Evolutionary conservation across 2,113 vertebrate genomes (phyloP).

Genomic region (Micromys minutus): DNA sequence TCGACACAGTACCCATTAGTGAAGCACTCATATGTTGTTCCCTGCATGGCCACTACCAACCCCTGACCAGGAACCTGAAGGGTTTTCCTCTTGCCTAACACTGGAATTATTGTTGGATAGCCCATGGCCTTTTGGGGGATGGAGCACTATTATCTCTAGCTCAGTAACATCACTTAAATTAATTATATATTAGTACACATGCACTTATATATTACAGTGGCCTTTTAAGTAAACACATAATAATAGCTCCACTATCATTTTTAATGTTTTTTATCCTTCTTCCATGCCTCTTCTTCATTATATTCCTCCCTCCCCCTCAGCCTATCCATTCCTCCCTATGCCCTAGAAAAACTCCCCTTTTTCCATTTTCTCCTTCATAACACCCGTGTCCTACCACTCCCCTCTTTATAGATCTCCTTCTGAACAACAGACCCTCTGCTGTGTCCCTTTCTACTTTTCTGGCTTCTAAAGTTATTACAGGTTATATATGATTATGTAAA

Average conservation of each 20-base stretch:
- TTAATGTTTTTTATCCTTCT: neutral
- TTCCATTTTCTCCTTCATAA: neutral
- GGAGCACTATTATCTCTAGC: neutral
- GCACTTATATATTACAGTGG: neutral
- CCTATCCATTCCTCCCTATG: neutral
- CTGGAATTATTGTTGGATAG: neutral
- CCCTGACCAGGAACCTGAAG: neutral
- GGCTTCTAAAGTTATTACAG: neutral
- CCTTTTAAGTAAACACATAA: neutral
- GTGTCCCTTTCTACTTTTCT: neutral
- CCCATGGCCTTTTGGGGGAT: too few species aligned
- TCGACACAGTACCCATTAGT: too few species aligned
- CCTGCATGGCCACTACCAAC: too few species aligned
- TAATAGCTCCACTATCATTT: neutral
- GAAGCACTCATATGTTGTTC: too few species aligned
- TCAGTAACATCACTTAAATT: neutral
- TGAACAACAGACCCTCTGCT: neutral
- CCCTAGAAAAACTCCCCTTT: neutral
- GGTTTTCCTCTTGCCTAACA: neutral
- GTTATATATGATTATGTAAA: neutral
- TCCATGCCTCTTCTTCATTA: neutral
- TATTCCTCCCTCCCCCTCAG: neutral
- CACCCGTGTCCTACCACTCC: neutral
- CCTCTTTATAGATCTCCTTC: neutral
- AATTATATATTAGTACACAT: neutral